Base-by-base conservation (phyloP, 2,888 invertebrate genomes). In the Xestobium rufovillosum region DNA sequence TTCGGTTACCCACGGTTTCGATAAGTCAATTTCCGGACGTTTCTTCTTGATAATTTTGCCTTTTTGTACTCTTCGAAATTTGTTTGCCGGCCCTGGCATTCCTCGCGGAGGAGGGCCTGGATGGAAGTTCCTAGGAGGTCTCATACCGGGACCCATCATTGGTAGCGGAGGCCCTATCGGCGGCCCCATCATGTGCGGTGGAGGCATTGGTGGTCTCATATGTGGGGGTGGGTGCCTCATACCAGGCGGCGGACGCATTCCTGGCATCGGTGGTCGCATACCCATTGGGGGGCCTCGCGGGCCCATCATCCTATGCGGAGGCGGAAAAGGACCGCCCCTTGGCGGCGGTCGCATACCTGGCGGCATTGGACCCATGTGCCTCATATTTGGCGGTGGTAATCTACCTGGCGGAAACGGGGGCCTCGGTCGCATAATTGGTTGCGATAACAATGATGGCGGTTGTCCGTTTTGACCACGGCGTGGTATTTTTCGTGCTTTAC, bases 1-100 rank as follows among this genome's bases (percentile, higher is more conserved):
- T 9, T 71, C 70, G 6, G 68, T 72, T 3, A 77, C 72, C 73
- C 75, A 77, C 1, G 75, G 72, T 53, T 73, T 74, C 15, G 67
- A 67, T 33, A 76, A 42, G 53, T 67, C 65, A 11, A 58, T 42
- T 26, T 53, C 55, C n/a, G 46, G 44, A 1, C 49, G 44, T 23
- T 47, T 43, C n/a, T 41, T 55, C 44, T 59, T 62, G 15, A 59
- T 50, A n/a, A 59, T 48, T 44, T 54, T 56, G 15, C 60, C 58
- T 26, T 56, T 58, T 38, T 57, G 56, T 9, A 58, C 49, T 12
- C 57, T 54, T 39, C 55, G 49, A 34, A 54, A 39, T 31, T 50
- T 52, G 32, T 46, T 47, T 9, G 39, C 43, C 1, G 14, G n/a
- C n/a, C n/a, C n/a, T 13, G 14, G 31, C 35, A 6, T 29, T 3